Evolutionary conservation across 2,797 vertebrate species (phyloP), one percentile per base, ranked within the genome.

Genomic region (Poecilia picta): DNA sequence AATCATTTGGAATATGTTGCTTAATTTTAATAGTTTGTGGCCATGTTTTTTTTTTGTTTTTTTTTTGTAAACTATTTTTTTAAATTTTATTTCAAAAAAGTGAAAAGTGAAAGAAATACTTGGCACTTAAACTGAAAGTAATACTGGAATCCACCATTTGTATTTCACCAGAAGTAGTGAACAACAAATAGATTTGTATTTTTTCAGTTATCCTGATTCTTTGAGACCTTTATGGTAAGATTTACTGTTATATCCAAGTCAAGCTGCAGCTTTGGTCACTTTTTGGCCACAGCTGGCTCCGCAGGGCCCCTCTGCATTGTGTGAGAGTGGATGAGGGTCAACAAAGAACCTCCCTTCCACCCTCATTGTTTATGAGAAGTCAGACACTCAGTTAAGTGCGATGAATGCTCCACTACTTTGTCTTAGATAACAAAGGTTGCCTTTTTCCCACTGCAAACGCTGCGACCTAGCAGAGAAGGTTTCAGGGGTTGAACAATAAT

Each of bases 261-360:
- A 57, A 75, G 57, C 39, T 77, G 66, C 8, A n/a, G 49, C 33
- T 77, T 66, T 77, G 78, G 75, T 64, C 53, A 70, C 76, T 36
- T 11, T 70, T 31, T 39, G 66, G 5, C 83, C 64, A 87, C 86
- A 87, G 75, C 88, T 86, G 87, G 75, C 82, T 80, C 77, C 68
- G 82, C 82, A 68, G 81, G 85, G 85, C 81, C 91, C 82, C 84
- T 76, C 83, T 82, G 80, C 88, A 85, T 94, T 95, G 93, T 93
- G 73, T 84, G 70, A 55, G 31, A 86, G 85, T 74, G 81, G 80
- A 74, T 84, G 77, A 78, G 81, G 82, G 76, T 77, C 83, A 91
- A 94, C 93, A 95, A 95, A 95, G 94, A 87, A 55, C 73, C 43
- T 72, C 77, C 73, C 79, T 87, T 78, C 78, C 90, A 85, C 83